Evolutionary conservation across 2,797 vertebrate genomes (phyloP), one percentile per base, ranked within the genome.

Genomic region (Peromyscus aztecus): DNA sequence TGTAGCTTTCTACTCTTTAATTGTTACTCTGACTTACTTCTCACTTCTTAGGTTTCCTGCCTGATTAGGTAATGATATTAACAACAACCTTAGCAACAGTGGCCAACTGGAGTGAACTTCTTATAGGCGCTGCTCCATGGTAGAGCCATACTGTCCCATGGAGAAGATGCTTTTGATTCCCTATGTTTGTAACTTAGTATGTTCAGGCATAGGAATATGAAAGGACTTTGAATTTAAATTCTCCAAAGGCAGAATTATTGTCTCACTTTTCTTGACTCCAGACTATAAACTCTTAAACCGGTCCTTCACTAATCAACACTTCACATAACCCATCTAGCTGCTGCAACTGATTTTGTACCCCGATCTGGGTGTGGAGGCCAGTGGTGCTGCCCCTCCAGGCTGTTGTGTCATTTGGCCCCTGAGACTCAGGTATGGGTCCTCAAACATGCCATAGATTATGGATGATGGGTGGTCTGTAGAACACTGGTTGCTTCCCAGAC

Each of bases 181-280:
- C 91, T n/a, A 52, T 67, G 65, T 91, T 93, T 77, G 21, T 2
- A 95, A 40, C 77, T 90, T 59, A 71, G 75, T 86, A 82, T 6
- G 61, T 49, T 82, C 40, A 19, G 37, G 49, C 34, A 92, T 37
- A 67, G 27, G 23, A 71, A 82, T 43, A 57, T 76, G 27, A 34
- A 95, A 69, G 78, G 2, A 14, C 23, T 27, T 52, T 77, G 34
- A 77, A 49, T 34, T 63, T 49, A 17, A 37, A 78, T 29, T 78
- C 3, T 90, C n/a, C 61, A 92, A 19, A 77, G 52, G 17, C 23
- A 69, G 90, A 88, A 85, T 57, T 65, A 85, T 76, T 90, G 80
- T 49, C 6, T 84, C 71, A 6, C 59, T 83, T 46, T 76, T 71
- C 16, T 83, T 59, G 29, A 92, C 43, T 89, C 31, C n/a, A 75